Base-by-base conservation (phyloP, 92 coral and sea anemone genomes). In the Epizoanthus rinbou region DNA sequence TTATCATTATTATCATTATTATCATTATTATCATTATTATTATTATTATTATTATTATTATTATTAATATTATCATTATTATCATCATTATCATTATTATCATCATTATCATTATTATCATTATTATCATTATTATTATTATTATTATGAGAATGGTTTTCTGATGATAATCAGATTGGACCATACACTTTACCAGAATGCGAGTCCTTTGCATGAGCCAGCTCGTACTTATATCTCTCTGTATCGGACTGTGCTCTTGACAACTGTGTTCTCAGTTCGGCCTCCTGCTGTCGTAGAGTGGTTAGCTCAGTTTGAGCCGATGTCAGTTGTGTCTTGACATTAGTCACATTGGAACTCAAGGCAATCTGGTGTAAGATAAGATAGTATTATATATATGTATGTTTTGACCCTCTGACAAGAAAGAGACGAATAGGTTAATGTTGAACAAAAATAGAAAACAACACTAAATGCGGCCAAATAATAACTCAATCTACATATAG, bases 221-320 rank as follows among this genome's bases (percentile, higher is more conserved):
- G 86, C 74, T 94, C 99, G 47, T 88, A 79, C 66, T 90, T 90
- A 76, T 85, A 91, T 57, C 90, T 93, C 60, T 94, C 91, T 18
- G 90, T 81, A 52, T 87, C 91, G 0, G 94, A 78, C 35, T 88
- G 56, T 16, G 91, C 94, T 80, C 87, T 96, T 35, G 90, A 90
- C 18, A 88, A 79, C 64, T 91, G 90, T 35, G 85, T 85, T 80
- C 92, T 87, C 60, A 89, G 85, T 39, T 94, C 99, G 7, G 91
- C 92, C 54, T 94, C 99, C 85, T 89, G 97, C 75, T 96, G 94
- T 80, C 98, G 87, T 53, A 94, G 87, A 10, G 85, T 63, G 14
- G 95, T 64, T 39, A 96, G 88, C 43, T 94, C 97, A 31, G 89
- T 90, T 69, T 94, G 93, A 14, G 90, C 72, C 4, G 95, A 82